phyloP scores from a whole-genome alignment of 2,888 invertebrate genomes.

The Thumatha senex region DNA sequence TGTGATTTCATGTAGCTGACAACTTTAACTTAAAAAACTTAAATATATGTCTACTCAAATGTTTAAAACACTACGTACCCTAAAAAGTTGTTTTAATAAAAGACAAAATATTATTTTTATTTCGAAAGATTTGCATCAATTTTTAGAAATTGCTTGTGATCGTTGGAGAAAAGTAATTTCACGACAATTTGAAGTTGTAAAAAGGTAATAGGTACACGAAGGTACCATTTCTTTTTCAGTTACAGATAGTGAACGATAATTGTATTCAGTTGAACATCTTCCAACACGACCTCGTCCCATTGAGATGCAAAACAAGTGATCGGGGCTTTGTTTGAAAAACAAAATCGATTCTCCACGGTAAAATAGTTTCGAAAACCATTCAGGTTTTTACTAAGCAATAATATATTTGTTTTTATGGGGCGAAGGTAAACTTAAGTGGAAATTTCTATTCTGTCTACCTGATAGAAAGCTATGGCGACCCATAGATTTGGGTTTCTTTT shows the following conservation, averaged over 20 bases:
- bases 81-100: too few species aligned
- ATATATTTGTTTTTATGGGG: neutral
- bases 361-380: slow-evolving; percentile 1
- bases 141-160: too few species aligned
- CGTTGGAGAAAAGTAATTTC: too few species aligned
- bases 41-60: too few species aligned
- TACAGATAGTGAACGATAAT: slow-evolving; percentile 3
- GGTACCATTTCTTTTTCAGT: neutral
- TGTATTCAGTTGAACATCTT: slow-evolving; percentile 3
- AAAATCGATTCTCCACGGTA: slow-evolving; percentile 11
- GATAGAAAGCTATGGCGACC: neutral
- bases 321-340: slow-evolving; percentile 12
- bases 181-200: too few species aligned
- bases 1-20: too few species aligned
- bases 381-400: neutral
- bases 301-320: slow-evolving; percentile 13
- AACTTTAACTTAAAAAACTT: too few species aligned
- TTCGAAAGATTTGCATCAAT: too few species aligned
- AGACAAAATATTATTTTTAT: too few species aligned
- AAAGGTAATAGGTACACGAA: too few species aligned
- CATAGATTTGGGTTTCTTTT: neutral
- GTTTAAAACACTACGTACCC: too few species aligned
- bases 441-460: too few species aligned
- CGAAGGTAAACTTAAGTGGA: neutral
- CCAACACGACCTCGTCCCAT: slow-evolving; percentile 10